Base-by-base conservation (phyloP, 2,888 invertebrate genomes). In the Opisthograptis luteolata region DNA sequence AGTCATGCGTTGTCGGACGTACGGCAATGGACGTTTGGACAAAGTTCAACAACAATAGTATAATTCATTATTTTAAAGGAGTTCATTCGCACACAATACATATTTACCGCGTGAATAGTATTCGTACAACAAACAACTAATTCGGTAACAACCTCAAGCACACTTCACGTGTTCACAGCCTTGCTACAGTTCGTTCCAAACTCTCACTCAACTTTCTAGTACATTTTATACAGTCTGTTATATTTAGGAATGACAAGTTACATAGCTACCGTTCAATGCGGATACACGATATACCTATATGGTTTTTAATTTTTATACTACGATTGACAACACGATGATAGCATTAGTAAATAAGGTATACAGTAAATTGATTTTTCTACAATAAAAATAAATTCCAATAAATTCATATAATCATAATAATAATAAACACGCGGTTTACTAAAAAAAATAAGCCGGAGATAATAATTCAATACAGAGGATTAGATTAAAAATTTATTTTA, bases 91-190 rank as follows among this genome's bases (percentile, higher is more conserved):
- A 45, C 44, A 44, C 57, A 58, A 45, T 41, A 44, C 57, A 58
- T 46, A 51, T 52, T 55, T 60, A 66, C 64, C 68, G 61, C 70
- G 68, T 63, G 62, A 56, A 60, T 15, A 48, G 42, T 37, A 37
- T 22, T 28, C 22, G 15, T 2, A 39, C 41, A 45, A 46, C 24
- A 55, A 54, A 36, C 36, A 44, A 42, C 53, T 56, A 52, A 60
- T 63, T 55, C 50, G 55, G 63, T 64, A 69, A 78, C 73, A 81
- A 76, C 75, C 70, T 73, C 80, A 69, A 73, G 69, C 82, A 84
- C 79, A 76, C 78, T 67, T 75, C 72, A 77, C 70, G 76, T 76
- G 77, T 81, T 90, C 89, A 90, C 89, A 90, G 89, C 89, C 89
- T 84, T 82, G 68, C 88, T 81, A 81, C 81, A 4, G 87, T 83